Conservation (phyloP, 2,113 vertebrate species). For the Actinemys pallida region DNA sequence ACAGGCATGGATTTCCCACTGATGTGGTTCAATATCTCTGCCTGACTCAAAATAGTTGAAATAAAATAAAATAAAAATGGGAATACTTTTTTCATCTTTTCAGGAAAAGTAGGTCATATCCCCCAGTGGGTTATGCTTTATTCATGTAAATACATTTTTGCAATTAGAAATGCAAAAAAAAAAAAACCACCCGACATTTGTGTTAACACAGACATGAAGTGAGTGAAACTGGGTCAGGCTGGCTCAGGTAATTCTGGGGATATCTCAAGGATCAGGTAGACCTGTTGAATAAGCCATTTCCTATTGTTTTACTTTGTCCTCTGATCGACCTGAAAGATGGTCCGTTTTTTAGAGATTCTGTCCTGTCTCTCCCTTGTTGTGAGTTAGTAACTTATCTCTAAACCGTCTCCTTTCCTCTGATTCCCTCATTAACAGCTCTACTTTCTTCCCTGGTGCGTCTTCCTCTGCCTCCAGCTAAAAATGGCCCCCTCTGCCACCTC, state of each 20-base stretch:
- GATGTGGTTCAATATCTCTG: slow-evolving; percentile 28
- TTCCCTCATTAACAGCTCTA: too few species aligned
- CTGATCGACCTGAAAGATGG: neutral
- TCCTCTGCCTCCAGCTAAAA: neutral
- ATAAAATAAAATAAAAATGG: neutral
- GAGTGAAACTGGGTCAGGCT: neutral
- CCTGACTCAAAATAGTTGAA: slow-evolving; percentile 25
- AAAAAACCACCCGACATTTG: neutral
- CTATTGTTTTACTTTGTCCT: neutral
- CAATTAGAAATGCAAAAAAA: slow-evolving; percentile 74
- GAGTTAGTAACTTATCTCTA: neutral
- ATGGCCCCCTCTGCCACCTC: neutral
- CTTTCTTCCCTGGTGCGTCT: neutral
- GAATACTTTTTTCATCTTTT: neutral
- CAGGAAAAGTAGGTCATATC: slow-evolving; percentile 66
- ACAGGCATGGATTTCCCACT: slow-evolving; percentile 27
- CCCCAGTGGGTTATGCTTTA: slow-evolving; percentile 61
- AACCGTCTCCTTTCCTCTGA: neutral
- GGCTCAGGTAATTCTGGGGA: neutral
- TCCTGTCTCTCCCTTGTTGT: neutral
- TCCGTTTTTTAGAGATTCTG: neutral
- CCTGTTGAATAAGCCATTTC: neutral
- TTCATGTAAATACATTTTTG: slow-evolving; percentile 65
- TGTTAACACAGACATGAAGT: neutral
- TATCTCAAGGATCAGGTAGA: neutral